phyloP scores from a whole-genome alignment of 2,797 vertebrate genomes.

The Brachyrhaphis roseni region DNA sequence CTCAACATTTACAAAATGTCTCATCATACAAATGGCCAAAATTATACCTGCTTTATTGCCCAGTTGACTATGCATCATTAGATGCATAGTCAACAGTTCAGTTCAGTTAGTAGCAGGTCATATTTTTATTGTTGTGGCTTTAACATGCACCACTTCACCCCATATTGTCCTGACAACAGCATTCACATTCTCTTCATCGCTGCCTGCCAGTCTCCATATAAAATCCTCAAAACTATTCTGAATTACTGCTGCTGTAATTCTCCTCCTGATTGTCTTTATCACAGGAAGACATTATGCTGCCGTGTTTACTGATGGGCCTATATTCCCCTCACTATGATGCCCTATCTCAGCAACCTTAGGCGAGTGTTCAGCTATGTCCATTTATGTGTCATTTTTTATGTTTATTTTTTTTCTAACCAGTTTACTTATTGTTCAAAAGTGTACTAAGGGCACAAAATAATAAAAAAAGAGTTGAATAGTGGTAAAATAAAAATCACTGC shows the following conservation, averaged over 20 bases:
- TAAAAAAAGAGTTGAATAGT: neutral
- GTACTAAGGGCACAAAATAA: neutral
- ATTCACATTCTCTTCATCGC: neutral
- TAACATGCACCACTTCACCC: neutral
- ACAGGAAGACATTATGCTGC: neutral
- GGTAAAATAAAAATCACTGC: neutral
- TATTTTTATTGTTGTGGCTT: neutral
- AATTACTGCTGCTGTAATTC: neutral
- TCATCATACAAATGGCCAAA: neutral
- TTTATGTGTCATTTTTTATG: neutral
- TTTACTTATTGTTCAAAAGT: neutral
- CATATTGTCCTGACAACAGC: neutral
- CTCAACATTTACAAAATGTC: neutral
- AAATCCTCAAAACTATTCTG: neutral
- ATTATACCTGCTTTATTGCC: neutral
- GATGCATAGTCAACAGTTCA: neutral
- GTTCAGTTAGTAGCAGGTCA: neutral
- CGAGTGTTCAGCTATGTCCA: neutral
- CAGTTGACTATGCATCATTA: neutral
- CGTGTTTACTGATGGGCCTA: neutral
- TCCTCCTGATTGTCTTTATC: neutral
- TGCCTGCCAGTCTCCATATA: neutral
- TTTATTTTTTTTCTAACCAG: neutral
- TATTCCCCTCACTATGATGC: neutral
- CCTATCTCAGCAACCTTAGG: neutral